Conservation (phyloP, 2,113 vertebrate species). For the Patagioenas fasciata region DNA sequence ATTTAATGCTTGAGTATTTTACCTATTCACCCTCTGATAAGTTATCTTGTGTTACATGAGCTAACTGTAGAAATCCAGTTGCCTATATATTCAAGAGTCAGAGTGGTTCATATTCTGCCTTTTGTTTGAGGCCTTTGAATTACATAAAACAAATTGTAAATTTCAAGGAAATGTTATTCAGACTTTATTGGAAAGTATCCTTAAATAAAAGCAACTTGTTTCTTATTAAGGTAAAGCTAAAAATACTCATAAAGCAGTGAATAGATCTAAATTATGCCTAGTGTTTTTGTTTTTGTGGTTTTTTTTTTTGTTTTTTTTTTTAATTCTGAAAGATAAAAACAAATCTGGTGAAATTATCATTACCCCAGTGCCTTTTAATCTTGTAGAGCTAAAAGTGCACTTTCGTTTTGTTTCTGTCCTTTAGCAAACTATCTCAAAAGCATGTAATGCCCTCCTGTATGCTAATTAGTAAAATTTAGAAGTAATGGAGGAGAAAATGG, state of each 20-base stretch:
- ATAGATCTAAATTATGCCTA: background rate
- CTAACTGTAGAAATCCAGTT: background rate
- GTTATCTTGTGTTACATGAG: background rate
- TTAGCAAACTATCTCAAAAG: background rate
- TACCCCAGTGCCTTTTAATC: background rate
- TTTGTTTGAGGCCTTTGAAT: background rate
- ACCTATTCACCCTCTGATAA: background rate
- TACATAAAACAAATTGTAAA: background rate
- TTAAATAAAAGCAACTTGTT: background rate
- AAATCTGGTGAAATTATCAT: background rate
- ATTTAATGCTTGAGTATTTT: background rate
- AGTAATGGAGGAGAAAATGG: background rate
- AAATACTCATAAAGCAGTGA: background rate
- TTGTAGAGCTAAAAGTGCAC: accelerated
- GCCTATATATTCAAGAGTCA: background rate
- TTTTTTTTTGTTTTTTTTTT: no score
- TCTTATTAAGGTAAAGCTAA: background rate
- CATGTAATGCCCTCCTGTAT: background rate
- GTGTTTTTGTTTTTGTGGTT: no score
- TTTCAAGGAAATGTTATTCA: background rate
- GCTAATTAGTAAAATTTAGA: background rate
- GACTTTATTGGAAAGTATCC: background rate
- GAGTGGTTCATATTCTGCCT: background rate
- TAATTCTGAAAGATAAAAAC: background rate
- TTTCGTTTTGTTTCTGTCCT: background rate